A percentile compares a stretch with the other conserved stretches of the same genome.
These are phyloP conservation scores for Passer domesticus DNA, from an alignment of 2,113 vertebrate genomes.

Conservation along the genomic window DNA sequence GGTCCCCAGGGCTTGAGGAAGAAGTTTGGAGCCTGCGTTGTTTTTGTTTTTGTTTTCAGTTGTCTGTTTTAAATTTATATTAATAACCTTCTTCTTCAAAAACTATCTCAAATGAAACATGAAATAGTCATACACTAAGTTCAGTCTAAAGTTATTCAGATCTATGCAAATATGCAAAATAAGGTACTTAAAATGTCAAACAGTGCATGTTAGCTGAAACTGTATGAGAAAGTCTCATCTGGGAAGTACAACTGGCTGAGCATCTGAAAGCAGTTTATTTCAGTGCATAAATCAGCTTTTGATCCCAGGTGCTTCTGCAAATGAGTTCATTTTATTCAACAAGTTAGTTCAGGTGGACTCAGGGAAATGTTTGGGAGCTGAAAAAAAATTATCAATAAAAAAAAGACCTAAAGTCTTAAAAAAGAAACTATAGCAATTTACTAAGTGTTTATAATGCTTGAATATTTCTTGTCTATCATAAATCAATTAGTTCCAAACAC, in stretches of 20 bases:
- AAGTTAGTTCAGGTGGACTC: neutral
- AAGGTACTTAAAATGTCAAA: neutral
- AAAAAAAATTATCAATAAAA: neutral
- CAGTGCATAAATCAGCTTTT: neutral
- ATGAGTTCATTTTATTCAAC: neutral
- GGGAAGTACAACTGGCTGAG: neutral
- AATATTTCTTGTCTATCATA: neutral
- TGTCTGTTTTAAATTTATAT: neutral
- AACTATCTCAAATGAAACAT: neutral
- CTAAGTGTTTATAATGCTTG: neutral
- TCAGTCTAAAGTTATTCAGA: neutral
- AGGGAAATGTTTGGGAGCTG: neutral
- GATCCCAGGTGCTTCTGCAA: neutral
- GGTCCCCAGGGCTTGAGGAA: neutral
- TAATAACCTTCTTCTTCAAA: neutral
- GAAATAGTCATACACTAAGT: neutral
- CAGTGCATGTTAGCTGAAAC: neutral
- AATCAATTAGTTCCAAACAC: neutral
- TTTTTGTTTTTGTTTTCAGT: neutral
- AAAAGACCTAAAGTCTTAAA: neutral
- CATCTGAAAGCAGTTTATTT: neutral
- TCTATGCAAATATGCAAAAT: neutral
- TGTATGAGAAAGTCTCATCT: neutral
- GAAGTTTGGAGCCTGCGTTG: neutral
- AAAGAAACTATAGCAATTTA: neutral